These are phyloP conservation scores for Hylaea fasciaria DNA, from an alignment of 2,888 invertebrate species.

Conservation along the genomic window DNA sequence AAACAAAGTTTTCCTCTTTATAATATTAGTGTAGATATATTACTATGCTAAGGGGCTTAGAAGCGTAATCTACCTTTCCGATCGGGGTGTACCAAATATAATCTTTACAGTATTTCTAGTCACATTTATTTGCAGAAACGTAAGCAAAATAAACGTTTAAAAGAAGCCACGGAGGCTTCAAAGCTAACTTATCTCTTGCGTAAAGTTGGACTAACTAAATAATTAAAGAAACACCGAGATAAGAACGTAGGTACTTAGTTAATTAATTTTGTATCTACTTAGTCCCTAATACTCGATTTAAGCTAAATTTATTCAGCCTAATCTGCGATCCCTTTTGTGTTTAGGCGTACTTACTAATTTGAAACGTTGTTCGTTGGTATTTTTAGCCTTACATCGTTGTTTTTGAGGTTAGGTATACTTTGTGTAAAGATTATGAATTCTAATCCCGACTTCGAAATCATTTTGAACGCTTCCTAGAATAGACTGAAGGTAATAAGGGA, in stretches of 20 bases:
- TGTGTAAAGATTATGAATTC: too few species aligned
- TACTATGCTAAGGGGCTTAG: too few species aligned
- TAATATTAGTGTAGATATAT: too few species aligned
- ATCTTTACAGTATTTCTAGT: too few species aligned
- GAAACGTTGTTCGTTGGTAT: background rate
- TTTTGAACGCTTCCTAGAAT: too few species aligned
- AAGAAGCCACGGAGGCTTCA: conserved; percentile 47
- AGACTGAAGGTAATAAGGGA: too few species aligned
- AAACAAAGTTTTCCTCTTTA: too few species aligned
- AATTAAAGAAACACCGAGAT: conserved; percentile 42
- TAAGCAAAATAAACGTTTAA: conserved; percentile 47
- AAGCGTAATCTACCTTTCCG: too few species aligned
- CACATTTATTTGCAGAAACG: too few species aligned
- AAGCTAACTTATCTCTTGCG: conserved; percentile 40
- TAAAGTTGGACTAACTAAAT: conserved; percentile 42
- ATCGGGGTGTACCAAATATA: too few species aligned
- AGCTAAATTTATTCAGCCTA: background rate
- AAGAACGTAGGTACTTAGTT: conserved; percentile 32
- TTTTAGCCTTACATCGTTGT: background rate
- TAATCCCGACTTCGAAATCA: too few species aligned
- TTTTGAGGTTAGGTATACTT: background rate
- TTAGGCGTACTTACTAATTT: background rate
- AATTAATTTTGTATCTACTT: conserved; percentile 29
- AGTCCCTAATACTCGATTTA: background rate
- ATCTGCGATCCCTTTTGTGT: conserved; percentile 5